A percentile compares a stretch with the other conserved stretches of the same genome.
phyloP scores from a whole-genome alignment of 2,888 invertebrate species.

The Diplazon laetatorius region DNA sequence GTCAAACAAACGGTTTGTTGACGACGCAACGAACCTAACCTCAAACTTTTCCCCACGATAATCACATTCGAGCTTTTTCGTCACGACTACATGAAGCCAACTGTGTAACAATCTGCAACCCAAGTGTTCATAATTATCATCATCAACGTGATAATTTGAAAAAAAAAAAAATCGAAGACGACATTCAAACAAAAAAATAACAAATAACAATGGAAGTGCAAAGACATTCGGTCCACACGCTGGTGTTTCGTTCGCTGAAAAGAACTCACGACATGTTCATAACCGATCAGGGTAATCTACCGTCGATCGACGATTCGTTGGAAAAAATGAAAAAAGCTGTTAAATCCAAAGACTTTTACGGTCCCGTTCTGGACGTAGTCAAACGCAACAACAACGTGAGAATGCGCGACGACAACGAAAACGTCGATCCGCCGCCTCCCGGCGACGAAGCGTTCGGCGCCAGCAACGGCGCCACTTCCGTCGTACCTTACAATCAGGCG shows the following conservation, averaged over 20 bases:
- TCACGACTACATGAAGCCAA: too few relatives aligned
- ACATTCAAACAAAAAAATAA: too few relatives aligned
- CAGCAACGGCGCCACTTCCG: slow-evolving; percentile 38
- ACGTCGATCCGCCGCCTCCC: slow-evolving; percentile 82
- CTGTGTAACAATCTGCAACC: too few relatives aligned
- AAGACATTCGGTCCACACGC: slow-evolving; percentile 97
- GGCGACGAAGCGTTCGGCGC: slow-evolving; percentile 70
- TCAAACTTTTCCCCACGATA: too few relatives aligned
- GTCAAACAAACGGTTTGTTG: too few relatives aligned
- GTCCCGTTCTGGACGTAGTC: slow-evolving; percentile 90
- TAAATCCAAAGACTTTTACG: slow-evolving; percentile 93
- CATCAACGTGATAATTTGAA: too few relatives aligned
- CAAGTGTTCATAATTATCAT: too few relatives aligned
- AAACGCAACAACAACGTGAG: slow-evolving; percentile 86
- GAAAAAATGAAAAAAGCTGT: slow-evolving; percentile 88
- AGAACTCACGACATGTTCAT: slow-evolving; percentile 99
- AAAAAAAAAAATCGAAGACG: too few relatives aligned
- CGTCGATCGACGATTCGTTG: slow-evolving; percentile 89
- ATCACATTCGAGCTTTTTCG: too few relatives aligned
- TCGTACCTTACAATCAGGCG: slow-evolving; percentile 54
- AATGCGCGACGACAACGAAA: slow-evolving; percentile 82
- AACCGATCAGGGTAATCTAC: slow-evolving; percentile 93
- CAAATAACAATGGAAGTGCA: slow-evolving; percentile 89
- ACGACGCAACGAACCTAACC: too few relatives aligned
- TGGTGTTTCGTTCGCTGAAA: slow-evolving; percentile 98